Evolutionary conservation across 2,113 vertebrate genomes (phyloP), one percentile per base, ranked within the genome.

Genomic region (human (Homo sapiens)): DNA sequence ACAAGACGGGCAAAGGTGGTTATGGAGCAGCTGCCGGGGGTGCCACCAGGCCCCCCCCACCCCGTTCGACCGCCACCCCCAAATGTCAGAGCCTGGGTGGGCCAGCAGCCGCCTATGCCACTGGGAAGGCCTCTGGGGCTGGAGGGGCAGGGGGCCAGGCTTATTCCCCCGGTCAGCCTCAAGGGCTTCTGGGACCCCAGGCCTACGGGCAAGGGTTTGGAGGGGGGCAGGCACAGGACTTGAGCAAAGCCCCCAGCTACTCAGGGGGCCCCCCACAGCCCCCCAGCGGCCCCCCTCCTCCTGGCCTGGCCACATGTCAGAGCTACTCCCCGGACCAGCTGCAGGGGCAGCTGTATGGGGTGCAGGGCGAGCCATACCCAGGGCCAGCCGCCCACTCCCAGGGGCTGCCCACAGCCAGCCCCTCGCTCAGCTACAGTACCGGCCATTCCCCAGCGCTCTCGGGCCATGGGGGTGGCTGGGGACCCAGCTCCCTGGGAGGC

Each of bases 371-470:
- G 91, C 98, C 98, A 0, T 99, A 99, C 52, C 98, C 98, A 0
- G 98, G 97, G 9, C 98, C 99, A 0, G 98, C 98, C 5, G 98
- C 98, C n/a, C 99, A 99, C 27, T 98, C 98, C 1, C 99, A 98
- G 89, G 98, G 98, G 0, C 55, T 99, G 14, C 98, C 99, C n/a
- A 98, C 99, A 0, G 99, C 99, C 81, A 99, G 99, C 97, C 99
- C 99, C 0, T 99, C 99, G 0, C 98, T 99, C 45, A 99, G 98
- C 76, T 99, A 99, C 6, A 99, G 99, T 70, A 99, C 99, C 5
- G 99, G 99, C 25, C 99, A 99, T 94, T 99, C 99, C 20, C 99
- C 99, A 2, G 99, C 99, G 2, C 99, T 99, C 96, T 98, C 99
- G 0, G 98, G 99, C 68, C 99, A 99, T 11, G 99, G 99, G 12